Conservation (phyloP, 2,888 invertebrate species). For the Macrosiphum euphorbiae region DNA sequence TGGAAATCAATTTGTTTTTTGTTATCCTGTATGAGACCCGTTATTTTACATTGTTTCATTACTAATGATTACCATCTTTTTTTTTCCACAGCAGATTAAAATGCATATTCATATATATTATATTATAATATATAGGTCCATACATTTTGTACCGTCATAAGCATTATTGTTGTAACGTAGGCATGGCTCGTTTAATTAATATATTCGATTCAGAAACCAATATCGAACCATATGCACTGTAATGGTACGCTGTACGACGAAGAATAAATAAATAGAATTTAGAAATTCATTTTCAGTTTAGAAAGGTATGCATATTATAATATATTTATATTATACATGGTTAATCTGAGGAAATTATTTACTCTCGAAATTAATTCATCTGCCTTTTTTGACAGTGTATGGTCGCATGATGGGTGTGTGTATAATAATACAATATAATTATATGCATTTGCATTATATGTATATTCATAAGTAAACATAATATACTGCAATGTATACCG, state of each 20-base stretch:
- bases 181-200: background rate
- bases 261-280: background rate
- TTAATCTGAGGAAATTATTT: background rate
- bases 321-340: background rate
- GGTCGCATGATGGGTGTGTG: background rate
- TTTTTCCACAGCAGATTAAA: background rate
- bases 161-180: background rate
- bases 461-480: background rate
- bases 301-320: background rate
- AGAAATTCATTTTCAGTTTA: background rate
- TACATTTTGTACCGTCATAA: background rate
- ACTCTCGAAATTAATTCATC: background rate
- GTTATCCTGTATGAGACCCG: background rate
- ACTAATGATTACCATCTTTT: background rate
- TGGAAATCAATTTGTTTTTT: background rate
- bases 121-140: background rate
- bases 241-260: too few relatives aligned
- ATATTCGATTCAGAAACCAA: background rate
- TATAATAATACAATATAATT: background rate
- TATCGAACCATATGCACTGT: background rate
- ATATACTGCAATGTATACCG: too few relatives aligned
- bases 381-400: background rate
- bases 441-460: background rate
- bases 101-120: background rate
- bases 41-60: background rate